A percentile compares a stretch with the other conserved stretches of the same genome.
Evolutionary conservation across 2,797 vertebrate genomes (phyloP).

Genomic region (Rhadinocentrus ornatus): DNA sequence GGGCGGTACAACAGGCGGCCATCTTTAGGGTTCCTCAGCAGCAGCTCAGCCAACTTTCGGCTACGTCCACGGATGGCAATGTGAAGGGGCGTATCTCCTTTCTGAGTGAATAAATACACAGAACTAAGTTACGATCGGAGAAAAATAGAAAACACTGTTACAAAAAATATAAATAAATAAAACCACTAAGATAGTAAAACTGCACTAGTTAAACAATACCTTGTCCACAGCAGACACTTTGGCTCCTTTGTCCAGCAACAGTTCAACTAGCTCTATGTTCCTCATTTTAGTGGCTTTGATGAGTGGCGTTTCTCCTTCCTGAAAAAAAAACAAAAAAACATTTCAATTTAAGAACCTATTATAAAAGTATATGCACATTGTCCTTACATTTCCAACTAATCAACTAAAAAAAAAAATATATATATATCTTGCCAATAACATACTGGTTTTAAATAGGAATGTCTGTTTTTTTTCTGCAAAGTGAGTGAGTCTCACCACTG

Average conservation of each 20-base stretch:
- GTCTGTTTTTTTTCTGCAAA: background rate
- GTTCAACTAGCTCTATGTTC: slow-evolving; percentile 96
- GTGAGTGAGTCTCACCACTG: background rate
- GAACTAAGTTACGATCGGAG: background rate
- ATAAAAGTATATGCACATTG: background rate
- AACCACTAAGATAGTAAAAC: background rate
- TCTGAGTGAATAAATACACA: slow-evolving; percentile 76
- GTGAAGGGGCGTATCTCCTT: slow-evolving; percentile 96
- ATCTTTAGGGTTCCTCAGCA: slow-evolving; percentile 97
- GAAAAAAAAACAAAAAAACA: slow-evolving; percentile 24
- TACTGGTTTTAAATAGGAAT: background rate
- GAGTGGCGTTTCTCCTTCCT: slow-evolving; percentile 96
- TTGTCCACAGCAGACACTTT: slow-evolving; percentile 96
- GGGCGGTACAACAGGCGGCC: slow-evolving; percentile 95
- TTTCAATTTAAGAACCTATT: background rate
- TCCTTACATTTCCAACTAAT: background rate
- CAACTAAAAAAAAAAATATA: background rate
- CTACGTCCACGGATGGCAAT: slow-evolving; percentile 97
- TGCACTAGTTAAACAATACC: slow-evolving; percentile 76
- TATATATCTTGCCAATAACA: background rate
- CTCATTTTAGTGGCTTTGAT: slow-evolving; percentile 99
- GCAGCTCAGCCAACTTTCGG: slow-evolving; percentile 93
- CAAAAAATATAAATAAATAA: background rate
- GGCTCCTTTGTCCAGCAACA: slow-evolving; percentile 95
- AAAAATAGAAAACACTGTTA: background rate